These are phyloP conservation scores for Enteromius mattozi DNA, from an alignment of 2,797 vertebrate species.

Conservation along the genomic window DNA sequence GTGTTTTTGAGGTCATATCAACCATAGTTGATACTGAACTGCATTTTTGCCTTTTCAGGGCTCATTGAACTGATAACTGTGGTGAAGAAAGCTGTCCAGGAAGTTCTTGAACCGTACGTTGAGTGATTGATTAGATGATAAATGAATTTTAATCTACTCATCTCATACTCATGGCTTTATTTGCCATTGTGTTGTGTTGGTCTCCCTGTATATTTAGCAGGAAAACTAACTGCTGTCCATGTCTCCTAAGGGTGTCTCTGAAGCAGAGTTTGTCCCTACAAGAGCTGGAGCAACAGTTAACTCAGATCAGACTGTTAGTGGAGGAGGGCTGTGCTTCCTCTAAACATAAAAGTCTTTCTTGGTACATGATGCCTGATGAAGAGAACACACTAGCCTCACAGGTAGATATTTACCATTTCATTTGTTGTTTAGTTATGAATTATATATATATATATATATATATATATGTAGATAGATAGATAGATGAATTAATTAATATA, in stretches of 20 bases:
- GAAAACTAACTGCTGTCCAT: neutral
- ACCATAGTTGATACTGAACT: neutral
- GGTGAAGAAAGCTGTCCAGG: conserved; percentile 91
- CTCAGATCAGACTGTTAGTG: conserved; percentile 85
- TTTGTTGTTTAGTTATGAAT: neutral
- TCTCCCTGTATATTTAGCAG: neutral
- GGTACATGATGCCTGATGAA: conserved; percentile 94
- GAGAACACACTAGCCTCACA: conserved; percentile 88
- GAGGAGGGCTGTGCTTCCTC: conserved; percentile 74
- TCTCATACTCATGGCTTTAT: neutral
- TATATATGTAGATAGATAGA: neutral
- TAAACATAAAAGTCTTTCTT: conserved; percentile 77
- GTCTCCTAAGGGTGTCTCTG: conserved; percentile 85
- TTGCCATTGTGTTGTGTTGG: neutral
- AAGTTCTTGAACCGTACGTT: conserved; percentile 86
- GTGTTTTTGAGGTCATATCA: no score
- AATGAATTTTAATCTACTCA: neutral
- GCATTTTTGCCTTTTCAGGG: conserved; percentile 73
- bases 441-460: neutral
- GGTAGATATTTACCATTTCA: conserved; percentile 70
- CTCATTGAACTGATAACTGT: conserved; percentile 88
- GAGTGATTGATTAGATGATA: conserved; percentile 14
- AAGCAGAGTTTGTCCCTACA: conserved; percentile 91
- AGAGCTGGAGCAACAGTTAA: conserved; percentile 90
- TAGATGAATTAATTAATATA: no score